Conservation (phyloP, 2,888 invertebrate species). For the Drosophila sordidula region DNA sequence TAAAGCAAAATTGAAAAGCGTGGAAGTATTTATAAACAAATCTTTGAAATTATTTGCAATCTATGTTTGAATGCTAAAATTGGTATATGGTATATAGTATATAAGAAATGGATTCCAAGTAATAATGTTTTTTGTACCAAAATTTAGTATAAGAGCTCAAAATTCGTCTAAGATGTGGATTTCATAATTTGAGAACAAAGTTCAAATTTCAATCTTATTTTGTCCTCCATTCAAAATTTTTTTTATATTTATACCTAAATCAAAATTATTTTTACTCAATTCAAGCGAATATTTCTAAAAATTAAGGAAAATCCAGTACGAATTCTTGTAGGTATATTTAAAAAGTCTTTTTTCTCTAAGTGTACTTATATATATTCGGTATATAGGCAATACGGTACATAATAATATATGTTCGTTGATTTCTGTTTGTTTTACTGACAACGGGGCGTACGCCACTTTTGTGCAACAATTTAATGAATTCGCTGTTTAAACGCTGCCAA, state of each 20-base stretch:
- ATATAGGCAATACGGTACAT: background rate
- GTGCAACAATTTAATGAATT: conserved; percentile 61
- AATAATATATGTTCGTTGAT: conserved; percentile 6
- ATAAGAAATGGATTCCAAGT: too few species aligned
- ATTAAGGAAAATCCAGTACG: too few species aligned
- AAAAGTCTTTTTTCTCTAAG: background rate
- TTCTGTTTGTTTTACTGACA: conserved; percentile 26
- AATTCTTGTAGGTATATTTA: background rate
- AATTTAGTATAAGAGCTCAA: too few species aligned
- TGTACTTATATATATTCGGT: background rate
- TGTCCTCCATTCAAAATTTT: too few species aligned
- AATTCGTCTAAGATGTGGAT: too few species aligned
- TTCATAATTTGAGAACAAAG: too few species aligned
- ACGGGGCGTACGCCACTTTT: conserved; percentile 36
- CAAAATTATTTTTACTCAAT: too few species aligned
- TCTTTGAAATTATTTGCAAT: conserved; percentile 12
- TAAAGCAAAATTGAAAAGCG: conserved; percentile 39
- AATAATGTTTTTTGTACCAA: too few species aligned
- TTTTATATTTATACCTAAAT: too few species aligned
- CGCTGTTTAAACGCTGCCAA: conserved; percentile 63
- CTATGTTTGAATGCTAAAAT: background rate
- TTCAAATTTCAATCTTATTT: too few species aligned
- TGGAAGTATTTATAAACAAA: conserved; percentile 9
- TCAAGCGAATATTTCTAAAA: too few species aligned
- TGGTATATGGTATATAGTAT: background rate